Base-by-base conservation (phyloP, 2,888 invertebrate species). In the Chalcis sispes region DNA sequence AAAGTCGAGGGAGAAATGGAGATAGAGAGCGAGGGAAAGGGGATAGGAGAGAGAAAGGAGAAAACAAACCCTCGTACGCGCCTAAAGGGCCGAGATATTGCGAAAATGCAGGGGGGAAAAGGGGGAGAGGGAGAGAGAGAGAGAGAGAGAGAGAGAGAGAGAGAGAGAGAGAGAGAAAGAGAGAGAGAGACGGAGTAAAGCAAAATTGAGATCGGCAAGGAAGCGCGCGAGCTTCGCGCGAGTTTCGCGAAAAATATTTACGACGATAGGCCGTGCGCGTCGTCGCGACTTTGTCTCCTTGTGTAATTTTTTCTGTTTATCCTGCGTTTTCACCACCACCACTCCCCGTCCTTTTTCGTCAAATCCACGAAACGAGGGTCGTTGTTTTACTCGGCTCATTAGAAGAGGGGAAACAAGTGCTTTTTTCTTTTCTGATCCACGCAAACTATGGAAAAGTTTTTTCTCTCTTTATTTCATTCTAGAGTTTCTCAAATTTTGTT, bases 181-280 rank as follows among this genome's bases (percentile, higher is more conserved):
- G 46, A 46, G n/a, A n/a, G 18, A 15, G 5, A 13, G 18, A 46
- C 46, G 46, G 5, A 3, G 32, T 8, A 36, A 36, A 5, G 67
- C 18, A 70, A 66, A 71, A 71, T 75, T 76, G 75, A 76, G 75
- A 72, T 72, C 67, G 75, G 54, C 65, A 58, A 25, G 25, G 65
- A 52, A 27, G 42, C 42, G 56, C 25, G 40, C 8, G 42, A 7
- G 29, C 29, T 13, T 5, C 15, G 46, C 1, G 15, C 36, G 36
- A 46, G 65, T 70, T 48, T 32, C 52, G 40, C 15, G 64, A 23
- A 72, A n/a, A 67, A 67, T 73, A 73, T 67, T 67, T 66, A 73
- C n/a, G 74, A 70, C 64, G 69, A 75, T 64, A 50, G 73, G 48
- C 48, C 25, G 42, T 20, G 13, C 42, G 29, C 32, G 20, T 42